Evolutionary conservation across 92 coral and sea anemone genomes (phyloP).

Genomic region (Anthopleura xanthogrammica): DNA sequence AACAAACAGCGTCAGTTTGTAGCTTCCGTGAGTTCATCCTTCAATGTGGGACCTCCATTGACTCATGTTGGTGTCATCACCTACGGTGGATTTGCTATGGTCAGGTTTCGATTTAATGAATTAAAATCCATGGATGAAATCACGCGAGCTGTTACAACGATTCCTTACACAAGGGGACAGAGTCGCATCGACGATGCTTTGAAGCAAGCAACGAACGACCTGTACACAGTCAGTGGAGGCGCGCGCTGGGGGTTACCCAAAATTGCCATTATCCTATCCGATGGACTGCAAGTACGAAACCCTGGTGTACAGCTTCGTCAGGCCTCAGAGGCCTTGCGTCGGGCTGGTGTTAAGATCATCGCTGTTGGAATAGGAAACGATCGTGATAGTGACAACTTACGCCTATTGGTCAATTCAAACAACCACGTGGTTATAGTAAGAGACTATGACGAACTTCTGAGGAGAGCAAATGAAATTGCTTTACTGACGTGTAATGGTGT

Average conservation of each 20-base stretch:
- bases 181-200: slow-evolving; percentile 82
- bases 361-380: slow-evolving; percentile 75
- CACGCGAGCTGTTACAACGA: slow-evolving; percentile 45
- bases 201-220: slow-evolving; percentile 50
- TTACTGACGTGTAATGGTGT: slow-evolving; percentile 57
- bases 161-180: slow-evolving; percentile 70
- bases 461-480: slow-evolving; percentile 68
- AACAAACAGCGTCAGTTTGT: slow-evolving; percentile 55
- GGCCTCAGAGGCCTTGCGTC: slow-evolving; percentile 52
- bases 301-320: slow-evolving; percentile 46
- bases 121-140: slow-evolving; percentile 24
- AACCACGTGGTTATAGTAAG: slow-evolving; percentile 63
- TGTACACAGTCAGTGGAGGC: slow-evolving; percentile 64
- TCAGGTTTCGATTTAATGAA: slow-evolving; percentile 50
- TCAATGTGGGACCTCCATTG: slow-evolving; percentile 43
- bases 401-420: slow-evolving; percentile 57
- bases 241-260: slow-evolving; percentile 64
- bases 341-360: slow-evolving; percentile 60
- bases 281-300: slow-evolving; percentile 77
- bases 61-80: slow-evolving; percentile 61
- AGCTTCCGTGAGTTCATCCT: slow-evolving; percentile 44
- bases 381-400: slow-evolving; percentile 64
- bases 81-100: slow-evolving; percentile 51
- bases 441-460: slow-evolving; percentile 60
- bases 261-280: slow-evolving; percentile 76